A percentile compares a stretch with the other conserved stretches of the same genome.
Evolutionary conservation across 2,113 vertebrate species (phyloP).

Genomic region (Chionomys nivalis): DNA sequence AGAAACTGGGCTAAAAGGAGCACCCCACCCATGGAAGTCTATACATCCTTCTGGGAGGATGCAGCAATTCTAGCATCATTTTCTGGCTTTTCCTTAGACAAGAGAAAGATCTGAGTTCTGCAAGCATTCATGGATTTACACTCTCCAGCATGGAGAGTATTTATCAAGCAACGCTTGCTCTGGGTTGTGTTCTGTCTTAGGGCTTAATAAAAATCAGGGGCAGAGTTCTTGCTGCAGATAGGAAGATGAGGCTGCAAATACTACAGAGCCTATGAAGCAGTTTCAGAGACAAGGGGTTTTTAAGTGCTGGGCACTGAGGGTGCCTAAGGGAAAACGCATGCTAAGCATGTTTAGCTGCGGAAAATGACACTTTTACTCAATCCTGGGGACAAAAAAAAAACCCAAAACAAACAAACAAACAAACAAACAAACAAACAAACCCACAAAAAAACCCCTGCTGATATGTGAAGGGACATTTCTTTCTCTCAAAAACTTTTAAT

Average conservation of each 20-base stretch:
- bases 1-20: background rate
- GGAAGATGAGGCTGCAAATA: background rate
- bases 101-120: background rate
- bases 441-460: background rate
- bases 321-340: background rate
- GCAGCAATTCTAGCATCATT: background rate
- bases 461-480: fast-evolving
- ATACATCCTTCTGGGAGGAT: background rate
- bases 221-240: background rate
- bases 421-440: too few species aligned
- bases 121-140: background rate
- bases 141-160: background rate
- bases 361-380: background rate
- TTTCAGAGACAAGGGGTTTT: background rate
- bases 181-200: background rate
- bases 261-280: background rate
- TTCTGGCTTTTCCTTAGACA: background rate
- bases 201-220: background rate
- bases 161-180: background rate
- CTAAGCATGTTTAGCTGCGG: fast-evolving
- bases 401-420: too few species aligned
- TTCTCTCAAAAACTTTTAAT: background rate
- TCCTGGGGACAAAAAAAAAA: background rate
- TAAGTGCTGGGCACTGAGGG: fast-evolving
- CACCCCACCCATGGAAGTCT: background rate